Base-by-base conservation (phyloP, 1,140 invertebrate species). In the Mycetomoellerius zeteki region DNA sequence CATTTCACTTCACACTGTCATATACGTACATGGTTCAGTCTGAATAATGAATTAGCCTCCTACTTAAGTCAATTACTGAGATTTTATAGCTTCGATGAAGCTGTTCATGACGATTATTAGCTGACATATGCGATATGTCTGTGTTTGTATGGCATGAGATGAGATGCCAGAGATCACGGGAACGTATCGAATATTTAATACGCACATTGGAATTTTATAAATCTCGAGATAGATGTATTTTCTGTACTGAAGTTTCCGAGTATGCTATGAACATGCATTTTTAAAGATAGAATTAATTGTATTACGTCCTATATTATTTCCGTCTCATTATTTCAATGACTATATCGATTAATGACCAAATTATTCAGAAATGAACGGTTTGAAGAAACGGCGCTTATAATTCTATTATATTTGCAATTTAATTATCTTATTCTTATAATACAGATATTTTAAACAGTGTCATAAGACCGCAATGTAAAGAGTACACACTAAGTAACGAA, bases 191-290 rank as follows among this genome's bases (percentile, higher is more conserved):
- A 84, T 84, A 84, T 84, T 84, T 84, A 73, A 73, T 62, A 58
- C 19, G 21, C 43, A 37, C 54, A 75, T 84, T 84, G 58, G n/a
- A 84, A 84, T 84, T 84, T 84, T 84, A 84, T 73, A 75, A 84
- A 47, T 84, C 80, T 84, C 37, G 37, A 60, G 54, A 84, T 75
- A 60, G 54, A 73, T 75, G 80, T 75, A 62, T 84, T 54, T 33
- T 21, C 69, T 33, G 14, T 54, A 69, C 37, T 60, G 78, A 43
- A 72, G 52, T 52, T 82, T 58, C 24, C 69, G 1, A 58, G 37
- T 58, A 12, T 30, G 52, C 30, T 27, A 73, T 16, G 24, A 21
- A 33, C 24, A 72, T 82, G 37, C 19, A 84, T 73, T 75, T 84
- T 84, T 84, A 0, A 75, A 8, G 27, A 62, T 24, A 24, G 12